These are phyloP conservation scores for Pogona vitticeps DNA, from an alignment of 2,113 vertebrate genomes.

Conservation along the genomic window DNA sequence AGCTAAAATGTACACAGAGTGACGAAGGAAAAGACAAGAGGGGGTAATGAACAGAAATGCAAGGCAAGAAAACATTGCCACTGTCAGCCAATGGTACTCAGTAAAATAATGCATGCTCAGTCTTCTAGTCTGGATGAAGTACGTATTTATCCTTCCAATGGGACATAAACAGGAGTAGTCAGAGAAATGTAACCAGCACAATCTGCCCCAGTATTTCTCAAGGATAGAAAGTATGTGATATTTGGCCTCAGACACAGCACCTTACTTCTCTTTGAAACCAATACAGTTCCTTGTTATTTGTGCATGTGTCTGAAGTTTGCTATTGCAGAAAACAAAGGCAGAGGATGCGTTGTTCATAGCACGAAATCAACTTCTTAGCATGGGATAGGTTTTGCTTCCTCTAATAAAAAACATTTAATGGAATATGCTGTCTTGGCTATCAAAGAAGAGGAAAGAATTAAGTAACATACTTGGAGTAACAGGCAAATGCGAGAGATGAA, in stretches of 20 bases:
- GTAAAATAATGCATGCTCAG: neutral
- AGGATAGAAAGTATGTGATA: neutral
- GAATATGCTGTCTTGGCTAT: no score
- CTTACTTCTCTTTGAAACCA: neutral
- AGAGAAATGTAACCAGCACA: neutral
- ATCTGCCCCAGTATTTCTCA: slow-evolving; percentile 1
- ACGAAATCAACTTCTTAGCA: neutral
- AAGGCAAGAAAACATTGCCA: neutral
- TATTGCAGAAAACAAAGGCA: neutral
- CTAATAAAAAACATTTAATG: neutral
- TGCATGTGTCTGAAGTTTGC: neutral
- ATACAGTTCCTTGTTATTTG: neutral
- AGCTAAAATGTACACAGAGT: neutral
- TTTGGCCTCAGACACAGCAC: neutral
- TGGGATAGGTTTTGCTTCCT: neutral
- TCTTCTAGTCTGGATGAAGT: neutral
- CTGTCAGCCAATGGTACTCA: neutral
- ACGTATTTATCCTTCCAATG: neutral
- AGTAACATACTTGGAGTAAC: no score
- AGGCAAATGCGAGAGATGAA: no score
- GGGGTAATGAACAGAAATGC: neutral
- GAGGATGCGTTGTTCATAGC: neutral
- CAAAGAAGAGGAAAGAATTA: no score
- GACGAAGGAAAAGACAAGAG: neutral
- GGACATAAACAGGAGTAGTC: neutral